Base-by-base conservation (phyloP, 2,797 vertebrate genomes). In the Centropyge bicolor region DNA sequence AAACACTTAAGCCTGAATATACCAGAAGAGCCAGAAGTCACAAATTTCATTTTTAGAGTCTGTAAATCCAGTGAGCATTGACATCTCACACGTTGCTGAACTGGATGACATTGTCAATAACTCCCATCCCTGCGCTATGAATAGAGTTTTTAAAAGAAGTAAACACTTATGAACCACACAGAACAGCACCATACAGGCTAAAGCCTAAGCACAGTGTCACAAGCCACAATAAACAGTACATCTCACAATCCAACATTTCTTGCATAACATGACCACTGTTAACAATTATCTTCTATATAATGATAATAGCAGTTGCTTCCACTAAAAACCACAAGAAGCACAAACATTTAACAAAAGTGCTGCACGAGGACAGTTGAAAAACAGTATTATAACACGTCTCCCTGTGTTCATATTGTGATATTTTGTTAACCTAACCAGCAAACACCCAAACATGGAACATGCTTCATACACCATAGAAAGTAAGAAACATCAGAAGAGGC, bases 1-100 rank as follows among this genome's bases (percentile, higher is more conserved):
- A 80, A 77, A 84, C 36, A 86, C 45, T 55, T 14, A 67, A 45
- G 48, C 8, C 49, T 63, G 31, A 66, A 80, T 69, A 67, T 14
- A 62, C 12, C 64, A 36, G 0, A 48, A 52, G 10, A 43, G 22
- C 45, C 51, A 64, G 36, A 52, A 55, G 46, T 27, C 31, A 70
- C 43, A 70, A 24, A 56, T 20, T 8, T 0, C 0, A 27, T 48
- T 35, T 63, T 17, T 13, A 55, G 4, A 61, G 4, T 55, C 36
- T 27, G 27, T 27, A 49, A 17, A 56, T 52, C 57, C 43, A 63
- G 38, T 27, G 19, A 46, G 1, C 4, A n/a, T 57, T n/a, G n/a
- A n/a, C 27, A 51, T 49, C 43, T 75, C 46, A 31, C 13, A 24
- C 24, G 65, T 59, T 51, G 22, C 8, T 51, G n/a, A 40, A 36